Base-by-base conservation (phyloP, 2,113 vertebrate species). In the Emberiza fucata region DNA sequence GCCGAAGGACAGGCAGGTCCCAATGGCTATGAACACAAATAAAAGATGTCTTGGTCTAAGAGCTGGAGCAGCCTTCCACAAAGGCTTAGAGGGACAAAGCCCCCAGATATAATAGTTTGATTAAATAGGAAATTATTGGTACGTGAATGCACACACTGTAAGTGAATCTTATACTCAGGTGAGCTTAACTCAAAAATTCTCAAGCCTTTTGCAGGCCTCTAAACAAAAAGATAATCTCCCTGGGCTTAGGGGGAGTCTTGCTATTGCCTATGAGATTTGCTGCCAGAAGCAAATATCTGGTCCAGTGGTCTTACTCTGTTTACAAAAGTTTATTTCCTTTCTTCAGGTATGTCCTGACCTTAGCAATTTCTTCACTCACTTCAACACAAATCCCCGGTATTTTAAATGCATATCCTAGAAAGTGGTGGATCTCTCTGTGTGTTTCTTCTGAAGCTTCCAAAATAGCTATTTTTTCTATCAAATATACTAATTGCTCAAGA, bases 91-190 rank as follows among this genome's bases (percentile, higher is more conserved):
- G n/a, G 22, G n/a, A 53, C 15, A 57, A 86, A 70, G 14, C 0
- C 0, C 18, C 7, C 8, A 18, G 4, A 18, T 18, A 14, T 1
- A 72, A 53, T 3, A 37, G 12, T 37, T 65, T 25, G 13, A 61
- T 83, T 65, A 86, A 90, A 35, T 12, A 54, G 65, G 12, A 71
- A 56, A 72, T 50, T 25, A 50, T 17, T 24, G 5, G 14, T 54
- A 69, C 4, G 9, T 42, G 64, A 71, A 71, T 44, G 27, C 8
- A 39, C 6, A 18, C n/a, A 35, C 29, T 71, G 1, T 70, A 68
- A 88, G 27, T 68, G 21, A 59, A 72, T 60, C 48, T 12, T 68
- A 9, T 5, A 50, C 6, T 71, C 21, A 53, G 11, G 12, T 2
- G 19, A 39, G 11, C 57, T 42, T 50, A 81, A 92, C 10, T 61